phyloP scores from a whole-genome alignment of 2,888 invertebrate species.

The Quadroppia sp. region DNA sequence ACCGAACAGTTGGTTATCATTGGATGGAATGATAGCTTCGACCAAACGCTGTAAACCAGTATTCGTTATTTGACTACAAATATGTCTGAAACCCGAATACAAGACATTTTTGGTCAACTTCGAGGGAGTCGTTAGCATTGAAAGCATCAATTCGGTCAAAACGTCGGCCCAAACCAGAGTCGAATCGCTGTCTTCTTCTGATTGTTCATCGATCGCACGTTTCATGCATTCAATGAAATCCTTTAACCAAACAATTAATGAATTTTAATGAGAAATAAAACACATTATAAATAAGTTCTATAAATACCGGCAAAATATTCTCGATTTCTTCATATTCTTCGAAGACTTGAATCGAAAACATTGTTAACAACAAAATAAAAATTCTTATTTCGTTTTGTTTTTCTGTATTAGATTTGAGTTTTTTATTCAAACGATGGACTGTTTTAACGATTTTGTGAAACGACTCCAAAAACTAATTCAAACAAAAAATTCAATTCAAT shows the following conservation, averaged over 20 bases:
- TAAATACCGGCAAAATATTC: slow-evolving; percentile 23
- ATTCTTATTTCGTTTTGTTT: slow-evolving; percentile 14
- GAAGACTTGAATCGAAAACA: slow-evolving; percentile 32
- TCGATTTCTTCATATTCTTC: slow-evolving; percentile 35
- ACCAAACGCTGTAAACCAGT: slow-evolving; percentile 44
- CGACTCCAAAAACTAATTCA: not conserved
- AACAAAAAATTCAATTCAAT: not conserved
- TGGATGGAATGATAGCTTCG: slow-evolving; percentile 41
- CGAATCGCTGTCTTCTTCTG: slow-evolving; percentile 13
- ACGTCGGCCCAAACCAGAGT: slow-evolving; percentile 46
- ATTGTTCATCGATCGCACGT: slow-evolving; percentile 43
- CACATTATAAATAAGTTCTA: not conserved
- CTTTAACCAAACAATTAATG: slow-evolving; percentile 7
- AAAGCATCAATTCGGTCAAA: slow-evolving; percentile 46
- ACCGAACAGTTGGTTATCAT: slow-evolving; percentile 13
- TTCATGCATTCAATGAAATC: slow-evolving; percentile 46
- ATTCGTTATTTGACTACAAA: slow-evolving; percentile 45
- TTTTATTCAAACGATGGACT: not conserved
- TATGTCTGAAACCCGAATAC: slow-evolving; percentile 42
- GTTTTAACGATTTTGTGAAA: not conserved
- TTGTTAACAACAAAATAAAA: slow-evolving; percentile 26
- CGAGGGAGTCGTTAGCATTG: slow-evolving; percentile 44
- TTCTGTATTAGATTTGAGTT: not conserved
- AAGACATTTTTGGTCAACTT: slow-evolving; percentile 41
- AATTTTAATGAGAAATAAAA: no score